Evolutionary conservation across 1,140 invertebrate species (phyloP), one percentile per base, ranked within the genome.

Genomic region (Zeugodacus cucurbitae): DNA sequence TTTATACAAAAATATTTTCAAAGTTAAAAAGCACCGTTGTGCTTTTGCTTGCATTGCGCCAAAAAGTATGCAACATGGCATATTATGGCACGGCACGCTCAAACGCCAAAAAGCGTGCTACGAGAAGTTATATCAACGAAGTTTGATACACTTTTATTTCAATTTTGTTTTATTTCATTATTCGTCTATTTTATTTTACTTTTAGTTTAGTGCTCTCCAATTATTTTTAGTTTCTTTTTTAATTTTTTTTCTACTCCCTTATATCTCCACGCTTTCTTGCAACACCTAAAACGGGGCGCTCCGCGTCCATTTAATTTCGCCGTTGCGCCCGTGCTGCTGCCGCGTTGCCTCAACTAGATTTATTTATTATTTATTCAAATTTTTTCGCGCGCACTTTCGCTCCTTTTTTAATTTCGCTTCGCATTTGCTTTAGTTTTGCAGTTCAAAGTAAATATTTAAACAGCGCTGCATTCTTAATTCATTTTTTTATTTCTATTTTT

Each of bases 371-470:
- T 82, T 82, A 82, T 82, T 82, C 41, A 54, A 82, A 29, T 82
- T 82, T 82, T 82, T 82, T 82, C 11, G 74, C 41, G 41, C 74
- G 22, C 44, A 82, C 74, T 82, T 44, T 17, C 41, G 37, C 37
- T 82, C 64, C 32, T 82, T 82, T 44, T 82, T 82, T 82, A 82
- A 82, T 48, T 82, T 82, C n/a, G 20, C 41, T 82, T n/a, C n/a
- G 74, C 74, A 41, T 82, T 48, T 37, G n/a, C 74, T 54, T 82
- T 82, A 82, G 22, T 82, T 82, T 82, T 82, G 74, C 74, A 82
- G 74, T 82, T 82, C 74, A 82, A 82, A 82, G 74, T 82, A 82
- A 82, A 82, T 82, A 82, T 82, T 82, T 82, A 44, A 82, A 82
- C n/a, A 82, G 74, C 17, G 34, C 37, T 26, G 41, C 44, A 37